Evolutionary conservation across 2,113 vertebrate species (phyloP).

Genomic region (Xenus cinereus): DNA sequence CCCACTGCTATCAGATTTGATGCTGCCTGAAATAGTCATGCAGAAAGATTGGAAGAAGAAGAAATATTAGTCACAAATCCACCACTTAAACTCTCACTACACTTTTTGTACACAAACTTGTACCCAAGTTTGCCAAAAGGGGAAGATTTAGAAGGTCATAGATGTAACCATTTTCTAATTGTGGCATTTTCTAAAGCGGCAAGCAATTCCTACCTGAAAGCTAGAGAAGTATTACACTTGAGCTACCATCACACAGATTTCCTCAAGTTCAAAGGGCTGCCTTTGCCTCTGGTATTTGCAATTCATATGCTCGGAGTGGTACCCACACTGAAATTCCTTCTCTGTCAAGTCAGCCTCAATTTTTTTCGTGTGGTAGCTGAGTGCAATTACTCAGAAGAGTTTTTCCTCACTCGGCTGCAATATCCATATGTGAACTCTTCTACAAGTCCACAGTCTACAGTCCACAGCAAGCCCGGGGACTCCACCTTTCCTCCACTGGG

Average conservation of each 20-base stretch:
- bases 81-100: background rate
- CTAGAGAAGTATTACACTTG: background rate
- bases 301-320: background rate
- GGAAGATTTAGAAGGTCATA: background rate
- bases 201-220: background rate
- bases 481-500: background rate
- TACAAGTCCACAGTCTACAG: too few relatives aligned
- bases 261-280: background rate
- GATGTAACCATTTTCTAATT: background rate
- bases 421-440: background rate
- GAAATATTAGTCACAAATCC: background rate
- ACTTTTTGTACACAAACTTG: too few relatives aligned
- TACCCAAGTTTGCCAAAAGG: background rate
- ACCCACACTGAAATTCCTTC: background rate
- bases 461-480: background rate
- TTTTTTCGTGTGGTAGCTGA: background rate
- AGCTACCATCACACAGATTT: accelerated
- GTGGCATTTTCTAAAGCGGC: background rate
- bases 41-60: background rate
- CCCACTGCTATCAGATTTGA: slow-evolving; percentile 94
- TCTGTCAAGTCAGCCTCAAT: background rate
- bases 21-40: slow-evolving; percentile 81
- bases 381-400: background rate
- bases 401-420: background rate
- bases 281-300: background rate